A percentile compares a stretch with the other conserved stretches of the same genome.
These are phyloP conservation scores for Gerris buenoi DNA, from an alignment of 1,140 invertebrate genomes.

Conservation along the genomic window DNA sequence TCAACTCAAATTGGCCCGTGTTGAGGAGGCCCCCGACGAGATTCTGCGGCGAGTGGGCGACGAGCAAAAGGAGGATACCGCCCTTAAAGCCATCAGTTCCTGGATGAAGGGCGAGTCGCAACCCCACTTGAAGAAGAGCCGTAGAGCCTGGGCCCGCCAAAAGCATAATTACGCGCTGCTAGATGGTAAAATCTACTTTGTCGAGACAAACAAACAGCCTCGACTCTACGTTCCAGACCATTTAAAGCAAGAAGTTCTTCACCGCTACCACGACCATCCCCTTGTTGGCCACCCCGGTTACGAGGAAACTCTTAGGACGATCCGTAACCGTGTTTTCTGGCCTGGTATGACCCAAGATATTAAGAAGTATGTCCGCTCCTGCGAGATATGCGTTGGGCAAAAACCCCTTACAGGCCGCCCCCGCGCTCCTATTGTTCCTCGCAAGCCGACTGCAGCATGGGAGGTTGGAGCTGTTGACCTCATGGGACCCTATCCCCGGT, in stretches of 20 bases:
- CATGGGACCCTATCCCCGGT: background rate
- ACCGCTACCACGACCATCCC: background rate
- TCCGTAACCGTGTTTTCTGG: background rate
- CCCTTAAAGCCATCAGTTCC: background rate
- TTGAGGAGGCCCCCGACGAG: background rate
- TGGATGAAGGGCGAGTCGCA: background rate
- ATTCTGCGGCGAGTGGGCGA: background rate
- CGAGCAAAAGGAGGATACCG: background rate
- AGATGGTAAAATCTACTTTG: background rate
- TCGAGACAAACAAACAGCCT: background rate
- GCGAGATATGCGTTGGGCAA: background rate
- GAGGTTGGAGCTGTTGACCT: slow-evolving; percentile 7
- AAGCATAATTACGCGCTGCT: background rate
- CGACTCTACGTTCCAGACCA: background rate
- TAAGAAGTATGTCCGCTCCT: background rate
- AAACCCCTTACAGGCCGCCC: slow-evolving; percentile 5
- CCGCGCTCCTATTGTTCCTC: slow-evolving; percentile 6
- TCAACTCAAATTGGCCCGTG: background rate
- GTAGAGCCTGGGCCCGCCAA: background rate
- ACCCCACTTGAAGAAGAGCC: background rate
- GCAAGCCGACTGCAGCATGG: background rate
- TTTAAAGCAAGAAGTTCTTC: background rate
- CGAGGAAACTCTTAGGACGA: background rate
- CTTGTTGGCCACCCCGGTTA: background rate
- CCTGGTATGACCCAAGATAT: background rate